A percentile compares a stretch with the other conserved stretches of the same genome.
These are phyloP conservation scores for Heliocidaris erythrogramma DNA, from an alignment of 35 echinoderm and acorn worm genomes.

Conservation along the genomic window DNA sequence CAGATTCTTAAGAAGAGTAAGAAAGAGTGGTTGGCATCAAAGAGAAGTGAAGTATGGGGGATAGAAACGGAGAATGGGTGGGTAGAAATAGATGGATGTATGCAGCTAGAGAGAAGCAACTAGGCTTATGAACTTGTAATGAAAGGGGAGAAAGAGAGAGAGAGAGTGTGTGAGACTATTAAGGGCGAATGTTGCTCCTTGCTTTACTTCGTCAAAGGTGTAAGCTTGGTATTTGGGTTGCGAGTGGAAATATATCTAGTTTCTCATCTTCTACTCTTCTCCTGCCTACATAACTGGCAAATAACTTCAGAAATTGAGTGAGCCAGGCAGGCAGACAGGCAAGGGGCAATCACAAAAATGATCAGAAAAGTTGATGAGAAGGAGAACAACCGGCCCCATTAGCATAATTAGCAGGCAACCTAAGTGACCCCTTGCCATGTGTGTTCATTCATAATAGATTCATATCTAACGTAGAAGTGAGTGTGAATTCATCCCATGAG, in stretches of 20 bases:
- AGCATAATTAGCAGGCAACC: neutral
- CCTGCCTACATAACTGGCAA: too few species aligned
- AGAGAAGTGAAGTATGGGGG: neutral
- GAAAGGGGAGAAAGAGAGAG: neutral
- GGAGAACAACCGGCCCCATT: neutral
- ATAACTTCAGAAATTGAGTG: neutral
- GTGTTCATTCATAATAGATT: neutral
- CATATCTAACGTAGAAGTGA: neutral
- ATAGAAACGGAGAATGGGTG: neutral
- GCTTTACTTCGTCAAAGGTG: neutral
- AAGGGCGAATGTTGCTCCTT: neutral
- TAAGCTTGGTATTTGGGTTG: neutral
- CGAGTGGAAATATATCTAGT: neutral
- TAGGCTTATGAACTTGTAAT: neutral
- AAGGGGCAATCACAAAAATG: neutral
- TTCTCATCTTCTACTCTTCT: neutral
- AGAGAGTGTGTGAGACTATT: too few species aligned
- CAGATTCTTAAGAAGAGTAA: neutral
- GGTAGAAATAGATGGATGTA: neutral
- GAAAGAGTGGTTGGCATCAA: neutral
- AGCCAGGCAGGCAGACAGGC: neutral
- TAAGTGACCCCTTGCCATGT: neutral
- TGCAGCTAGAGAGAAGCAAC: neutral
- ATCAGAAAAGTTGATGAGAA: neutral
- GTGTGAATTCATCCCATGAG: neutral